Base-by-base conservation (phyloP, 2,888 invertebrate species). In the Scaptomyza parva region DNA sequence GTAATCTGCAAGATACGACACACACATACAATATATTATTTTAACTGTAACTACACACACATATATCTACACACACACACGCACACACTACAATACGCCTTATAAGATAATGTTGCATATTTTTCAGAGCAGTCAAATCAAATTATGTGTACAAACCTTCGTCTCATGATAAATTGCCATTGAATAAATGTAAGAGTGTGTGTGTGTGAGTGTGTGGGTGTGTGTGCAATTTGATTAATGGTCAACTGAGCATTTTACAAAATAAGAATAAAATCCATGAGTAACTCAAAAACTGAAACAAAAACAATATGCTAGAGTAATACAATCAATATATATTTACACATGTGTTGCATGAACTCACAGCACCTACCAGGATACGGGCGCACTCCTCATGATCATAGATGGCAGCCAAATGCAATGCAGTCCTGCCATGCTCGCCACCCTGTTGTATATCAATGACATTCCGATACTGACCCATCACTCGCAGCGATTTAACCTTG, bases 351-450 rank as follows among this genome's bases (percentile, higher is more conserved):
- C 22, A 43, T 9, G 17, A 28, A 70, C 72, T 78, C 81, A 80
- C 76, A 59, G 68, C 70, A 77, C 92, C 93, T 93, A 97, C 97
- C 93, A 97, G 92, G 75, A 96, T 94, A 88, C 95, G 93, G 12
- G 97, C 96, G 90, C 96, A 96, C 81, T 95, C 94, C 67, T 96
- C 96, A 88, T 96, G 95, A 90, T 97, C 97, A 81, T 95, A 95
- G 58, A 96, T 96, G 7, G 97, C 97, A 0, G 97, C 96, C 67
- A 96, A 93, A 88, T 97, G 97, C 0, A 97, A 92, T 0, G 97
- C 96, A 0, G 96, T 96, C 24, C 96, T 92, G 0, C 97, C 97
- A 75, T 96, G 95, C 44, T 92, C 92, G 0, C 97, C 97, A 0
- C 95, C 95, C 76, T 95, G 93, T 77, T 96, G 94, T 2, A 95